Evolutionary conservation across 2,888 invertebrate genomes (phyloP), one percentile per base, ranked within the genome.

Genomic region (Isoperla grammatica): DNA sequence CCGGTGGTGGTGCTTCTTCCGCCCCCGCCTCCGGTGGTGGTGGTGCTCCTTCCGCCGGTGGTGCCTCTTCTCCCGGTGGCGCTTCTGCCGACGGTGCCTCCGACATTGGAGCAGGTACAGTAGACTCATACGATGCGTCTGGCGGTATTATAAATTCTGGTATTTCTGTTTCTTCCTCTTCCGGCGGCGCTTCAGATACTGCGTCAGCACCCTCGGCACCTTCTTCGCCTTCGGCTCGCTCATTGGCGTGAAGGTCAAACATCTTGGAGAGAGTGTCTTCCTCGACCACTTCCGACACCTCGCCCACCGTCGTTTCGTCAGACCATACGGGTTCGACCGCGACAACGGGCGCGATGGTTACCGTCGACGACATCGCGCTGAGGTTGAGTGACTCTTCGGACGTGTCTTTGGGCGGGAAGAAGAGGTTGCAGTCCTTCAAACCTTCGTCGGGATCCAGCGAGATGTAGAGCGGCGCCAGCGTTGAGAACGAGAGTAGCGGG

Each of bases 381-480:
- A 15, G n/a, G 40, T 13, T 3, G 29, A 29, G n/a, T 5, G 40
- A 40, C 29, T 65, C 67, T n/a, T 66, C 68, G 37, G 71, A 68
- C 39, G 72, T 71, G 53, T 81, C 80, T 1, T 80, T 84, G 1
- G 79, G 76, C 0, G 88, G 87, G 73, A 90, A 90, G 78, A 87
- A 86, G 59, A 78, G 71, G 2, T 76, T 73, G 58, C 85, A 83
- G 68, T 90, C 87, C 50, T 76, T 74, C 23, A 76, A 77, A 0
- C 89, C 88, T 35, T 79, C 75, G 2, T 82, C 82, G 0, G 81
- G 76, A 69, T 87, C 85, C 6, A 79, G 78, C 68, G 87, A 87
- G 20, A 86, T 81, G 70, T 85, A 86, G 17, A 84, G 78, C 0
- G 90, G 87, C 0, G 84, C 83, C 46, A 85, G 78, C 17, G 81